A percentile compares a stretch with the other conserved stretches of the same genome.
Conservation (phyloP, 2,888 invertebrate species). For the Toxonevra muliebris region DNA sequence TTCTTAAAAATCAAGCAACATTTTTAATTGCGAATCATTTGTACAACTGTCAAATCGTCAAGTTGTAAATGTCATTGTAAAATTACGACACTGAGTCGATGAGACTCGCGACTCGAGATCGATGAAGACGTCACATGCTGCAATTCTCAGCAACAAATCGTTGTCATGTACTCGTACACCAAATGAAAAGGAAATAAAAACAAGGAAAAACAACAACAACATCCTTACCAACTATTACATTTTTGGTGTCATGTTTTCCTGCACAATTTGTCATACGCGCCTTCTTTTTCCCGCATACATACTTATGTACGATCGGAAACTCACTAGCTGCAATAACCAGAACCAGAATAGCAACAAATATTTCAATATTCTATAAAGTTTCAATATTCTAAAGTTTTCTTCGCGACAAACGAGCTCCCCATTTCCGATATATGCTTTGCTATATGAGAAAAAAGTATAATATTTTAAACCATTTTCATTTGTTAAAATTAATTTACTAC, state of each 20-base stretch:
- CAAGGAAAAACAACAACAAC: conserved; percentile 16
- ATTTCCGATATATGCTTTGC: conserved; percentile 22
- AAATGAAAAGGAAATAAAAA: no score
- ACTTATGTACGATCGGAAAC: no score
- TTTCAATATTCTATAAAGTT: no score
- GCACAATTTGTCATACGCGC: conserved; percentile 58
- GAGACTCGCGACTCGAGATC: background rate
- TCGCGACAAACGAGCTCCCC: background rate
- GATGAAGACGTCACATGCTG: background rate
- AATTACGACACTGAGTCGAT: conserved; percentile 31
- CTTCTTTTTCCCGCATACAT: no score
- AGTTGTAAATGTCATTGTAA: conserved; percentile 24
- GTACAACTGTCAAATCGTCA: conserved; percentile 50
- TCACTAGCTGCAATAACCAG: no score
- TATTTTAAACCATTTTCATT: conserved; percentile 44
- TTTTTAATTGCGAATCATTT: conserved; percentile 56
- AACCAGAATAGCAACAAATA: no score
- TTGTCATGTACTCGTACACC: conserved; percentile 8
- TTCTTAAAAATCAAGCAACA: conserved; percentile 21
- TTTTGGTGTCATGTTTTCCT: conserved; percentile 62
- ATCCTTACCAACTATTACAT: conserved; percentile 35
- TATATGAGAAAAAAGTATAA: conserved; percentile 6
- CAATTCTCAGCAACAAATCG: conserved; percentile 17
- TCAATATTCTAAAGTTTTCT: no score
- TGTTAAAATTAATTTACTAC: conserved; percentile 59